These are phyloP conservation scores for Synaphobranchus kaupii DNA, from an alignment of 2,797 vertebrate genomes.

Conservation along the genomic window DNA sequence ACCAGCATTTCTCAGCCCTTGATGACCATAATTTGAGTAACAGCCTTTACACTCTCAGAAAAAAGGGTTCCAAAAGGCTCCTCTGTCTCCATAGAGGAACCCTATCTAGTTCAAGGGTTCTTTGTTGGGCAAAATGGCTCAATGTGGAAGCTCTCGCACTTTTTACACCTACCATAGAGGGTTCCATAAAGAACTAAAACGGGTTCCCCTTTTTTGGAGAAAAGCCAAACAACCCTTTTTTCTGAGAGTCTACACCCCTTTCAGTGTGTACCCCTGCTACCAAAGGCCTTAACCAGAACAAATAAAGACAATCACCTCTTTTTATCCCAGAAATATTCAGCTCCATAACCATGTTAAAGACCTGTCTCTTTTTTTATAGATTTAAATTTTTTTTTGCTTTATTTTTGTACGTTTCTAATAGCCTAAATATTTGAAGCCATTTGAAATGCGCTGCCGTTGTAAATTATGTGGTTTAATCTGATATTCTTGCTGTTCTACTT, in stretches of 20 bases:
- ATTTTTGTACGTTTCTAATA: not conserved
- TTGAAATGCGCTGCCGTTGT: not conserved
- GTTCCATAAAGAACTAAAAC: too few relatives aligned
- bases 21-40: not conserved
- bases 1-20: not conserved
- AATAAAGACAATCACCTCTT: not conserved
- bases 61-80: not conserved
- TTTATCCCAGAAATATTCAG: not conserved
- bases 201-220: too few relatives aligned
- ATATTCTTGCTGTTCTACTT: conserved; percentile 2
- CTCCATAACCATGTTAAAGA: not conserved
- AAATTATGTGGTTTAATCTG: not conserved
- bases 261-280: not conserved
- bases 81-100: not conserved
- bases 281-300: not conserved
- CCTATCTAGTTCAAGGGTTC: too few relatives aligned
- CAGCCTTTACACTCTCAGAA: not conserved
- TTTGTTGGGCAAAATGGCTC: too few relatives aligned
- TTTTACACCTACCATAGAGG: too few relatives aligned
- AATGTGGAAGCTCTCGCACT: too few relatives aligned
- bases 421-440: not conserved
- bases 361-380: too few relatives aligned
- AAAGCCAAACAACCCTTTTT: too few relatives aligned
- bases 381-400: not conserved
- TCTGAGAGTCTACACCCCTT: too few relatives aligned